Base-by-base conservation (phyloP, 2,888 invertebrate genomes). In the Platycheirus albimanus region DNA sequence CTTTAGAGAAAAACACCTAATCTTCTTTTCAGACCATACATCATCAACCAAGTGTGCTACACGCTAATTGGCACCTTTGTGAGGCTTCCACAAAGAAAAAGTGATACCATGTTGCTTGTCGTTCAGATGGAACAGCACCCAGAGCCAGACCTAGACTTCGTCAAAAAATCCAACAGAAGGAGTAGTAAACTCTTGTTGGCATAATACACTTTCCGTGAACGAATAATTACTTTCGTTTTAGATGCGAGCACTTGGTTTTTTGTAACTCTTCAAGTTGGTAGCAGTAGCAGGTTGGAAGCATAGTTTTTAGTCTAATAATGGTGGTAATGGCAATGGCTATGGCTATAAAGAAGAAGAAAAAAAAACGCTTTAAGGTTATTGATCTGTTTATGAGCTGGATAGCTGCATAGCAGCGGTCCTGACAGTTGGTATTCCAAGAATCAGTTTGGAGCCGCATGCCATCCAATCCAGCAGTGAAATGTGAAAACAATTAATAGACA, bases 211-310 rank as follows among this genome's bases (percentile, higher is more conserved):
- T 81, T 67, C 71, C 77, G 71, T 24, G 54, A 58, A 54, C 66
- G 76, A 47, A 69, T 78, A 56, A 78, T 72, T 58, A 78, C 72
- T 83, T 83, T 83, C 72, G 69, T 83, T 83, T 83, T 83, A 67
- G 56, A 83, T 69, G 72, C 56, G 56, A 83, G 56, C 63, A 72
- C 63, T 58, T 66, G 33, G 66, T 47, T 28, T 47, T 69, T 47
- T 51, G 1, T 2, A 56, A 11, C 24, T 47, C 33, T 49, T 41
- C 28, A 41, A 58, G 33, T 28, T 51, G 43, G n/a, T n/a, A n/a
- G 36, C 24, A 56, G 13, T 54, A 43, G 52, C 67, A 33, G 28
- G 30, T 51, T n/a, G 19, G 61, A 43, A 36, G 30, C n/a, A n/a
- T 30, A 45, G 36, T 51, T 49, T 64, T 36, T 64, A 33, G 63